These are phyloP conservation scores for Nerophis lumbriciformis DNA, from an alignment of 2,113 vertebrate genomes.

Conservation along the genomic window DNA sequence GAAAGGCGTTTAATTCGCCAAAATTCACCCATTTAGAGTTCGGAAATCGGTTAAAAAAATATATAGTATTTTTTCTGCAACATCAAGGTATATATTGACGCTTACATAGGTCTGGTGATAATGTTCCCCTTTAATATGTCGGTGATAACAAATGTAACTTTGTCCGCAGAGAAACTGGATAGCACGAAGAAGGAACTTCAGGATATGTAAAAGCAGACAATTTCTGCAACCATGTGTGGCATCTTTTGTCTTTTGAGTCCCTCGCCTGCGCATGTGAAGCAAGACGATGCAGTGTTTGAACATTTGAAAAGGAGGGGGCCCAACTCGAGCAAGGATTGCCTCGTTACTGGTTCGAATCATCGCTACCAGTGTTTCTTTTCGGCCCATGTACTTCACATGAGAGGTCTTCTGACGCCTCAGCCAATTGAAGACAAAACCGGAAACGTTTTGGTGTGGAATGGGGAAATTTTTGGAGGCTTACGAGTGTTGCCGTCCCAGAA, in stretches of 20 bases:
- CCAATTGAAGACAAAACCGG: constrained; percentile 75
- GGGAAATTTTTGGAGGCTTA: constrained; percentile 86
- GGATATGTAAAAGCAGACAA: constrained; percentile 68
- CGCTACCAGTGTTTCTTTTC: constrained; percentile 82
- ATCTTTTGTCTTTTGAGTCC: constrained; percentile 82
- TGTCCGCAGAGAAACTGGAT: constrained; percentile 78
- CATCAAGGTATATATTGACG: no score
- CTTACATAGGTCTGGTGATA: no score
- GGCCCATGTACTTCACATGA: constrained; percentile 87
- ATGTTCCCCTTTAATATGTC: no score
- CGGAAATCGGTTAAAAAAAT: no score
- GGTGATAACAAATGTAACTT: not conserved
- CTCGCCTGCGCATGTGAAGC: constrained; percentile 24
- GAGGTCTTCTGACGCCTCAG: constrained; percentile 81
- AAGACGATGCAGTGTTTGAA: constrained; percentile 51
- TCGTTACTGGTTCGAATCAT: constrained; percentile 28
- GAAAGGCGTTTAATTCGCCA: no score
- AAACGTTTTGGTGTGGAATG: constrained; percentile 91
- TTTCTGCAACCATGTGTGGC: constrained; percentile 82
- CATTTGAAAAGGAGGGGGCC: constrained; percentile 81
- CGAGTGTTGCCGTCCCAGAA: constrained; percentile 73
- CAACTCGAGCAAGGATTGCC: constrained; percentile 65
- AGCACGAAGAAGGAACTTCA: constrained; percentile 81
- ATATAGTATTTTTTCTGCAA: no score
- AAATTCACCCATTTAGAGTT: no score